phyloP scores from a whole-genome alignment of 2,797 vertebrate genomes.

The Chelonia mydas region DNA sequence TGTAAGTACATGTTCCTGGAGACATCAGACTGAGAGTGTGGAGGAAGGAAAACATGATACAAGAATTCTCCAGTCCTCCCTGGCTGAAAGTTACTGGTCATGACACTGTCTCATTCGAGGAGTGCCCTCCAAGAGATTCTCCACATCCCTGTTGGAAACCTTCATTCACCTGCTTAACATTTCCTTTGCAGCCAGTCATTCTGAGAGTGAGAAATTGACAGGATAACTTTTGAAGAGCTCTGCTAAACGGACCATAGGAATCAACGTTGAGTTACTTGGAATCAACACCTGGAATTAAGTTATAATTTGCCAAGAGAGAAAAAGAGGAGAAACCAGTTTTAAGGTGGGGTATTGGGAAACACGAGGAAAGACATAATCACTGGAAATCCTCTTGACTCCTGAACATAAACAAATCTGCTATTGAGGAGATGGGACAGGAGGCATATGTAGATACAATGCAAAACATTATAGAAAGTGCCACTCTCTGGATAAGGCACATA shows the following conservation, averaged over 20 bases:
- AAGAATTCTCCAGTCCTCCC: neutral
- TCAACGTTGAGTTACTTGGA: neutral
- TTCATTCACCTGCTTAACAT: neutral
- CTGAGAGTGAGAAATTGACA: neutral
- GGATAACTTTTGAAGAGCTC: neutral
- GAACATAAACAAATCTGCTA: neutral
- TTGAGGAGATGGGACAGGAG: neutral
- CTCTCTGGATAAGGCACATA: conserved; percentile 19
- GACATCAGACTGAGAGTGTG: neutral
- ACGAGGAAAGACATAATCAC: neutral
- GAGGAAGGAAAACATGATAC: neutral
- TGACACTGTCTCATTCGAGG: neutral
- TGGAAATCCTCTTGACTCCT: neutral
- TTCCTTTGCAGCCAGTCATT: neutral
- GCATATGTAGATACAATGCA: neutral
- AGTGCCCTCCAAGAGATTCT: neutral
- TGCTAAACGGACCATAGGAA: neutral
- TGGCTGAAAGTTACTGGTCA: neutral
- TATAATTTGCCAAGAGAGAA: neutral
- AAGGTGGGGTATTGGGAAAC: neutral
- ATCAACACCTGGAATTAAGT: neutral
- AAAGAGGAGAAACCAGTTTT: neutral
- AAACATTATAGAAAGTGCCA: conserved; percentile 34
- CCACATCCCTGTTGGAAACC: neutral
- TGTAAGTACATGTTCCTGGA: neutral